Conservation (phyloP, 2,797 vertebrate species). For the Geotrypetes seraphini region DNA sequence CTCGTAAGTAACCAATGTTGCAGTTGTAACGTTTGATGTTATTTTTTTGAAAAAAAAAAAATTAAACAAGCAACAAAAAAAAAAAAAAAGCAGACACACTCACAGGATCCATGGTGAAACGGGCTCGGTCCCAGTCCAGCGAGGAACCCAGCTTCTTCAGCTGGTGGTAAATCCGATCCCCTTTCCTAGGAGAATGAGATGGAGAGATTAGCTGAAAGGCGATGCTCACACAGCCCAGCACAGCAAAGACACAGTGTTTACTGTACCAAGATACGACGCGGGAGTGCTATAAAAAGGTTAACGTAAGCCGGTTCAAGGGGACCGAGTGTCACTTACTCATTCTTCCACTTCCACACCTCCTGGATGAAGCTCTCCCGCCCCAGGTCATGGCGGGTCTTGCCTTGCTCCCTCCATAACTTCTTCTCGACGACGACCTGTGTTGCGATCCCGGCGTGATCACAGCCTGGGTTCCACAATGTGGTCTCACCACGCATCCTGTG, state of each 20-base stretch:
- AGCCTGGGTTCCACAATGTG: slow-evolving; percentile 86
- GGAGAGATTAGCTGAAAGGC: not conserved
- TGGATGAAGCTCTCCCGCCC: slow-evolving; percentile 72
- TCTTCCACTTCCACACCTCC: slow-evolving; percentile 89
- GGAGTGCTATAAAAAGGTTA: too few species aligned
- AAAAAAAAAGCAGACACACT: too few species aligned
- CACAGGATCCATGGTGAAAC: slow-evolving; percentile 87
- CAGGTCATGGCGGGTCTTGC: slow-evolving; percentile 73
- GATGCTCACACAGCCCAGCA: too few species aligned
- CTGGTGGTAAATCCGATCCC: slow-evolving; percentile 87
- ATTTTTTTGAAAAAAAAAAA: too few species aligned
- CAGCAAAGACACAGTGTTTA: too few species aligned
- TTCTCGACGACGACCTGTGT: slow-evolving; percentile 92
- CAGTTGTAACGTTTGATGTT: too few species aligned
- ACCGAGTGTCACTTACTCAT: slow-evolving; percentile 59
- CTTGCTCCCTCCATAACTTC: slow-evolving; percentile 74
- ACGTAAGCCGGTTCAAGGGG: not conserved
- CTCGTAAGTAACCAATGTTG: too few species aligned
- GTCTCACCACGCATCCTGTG: slow-evolving; percentile 84
- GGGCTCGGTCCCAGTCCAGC: slow-evolving; percentile 85
- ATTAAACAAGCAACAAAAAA: too few species aligned
- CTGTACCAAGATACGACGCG: too few species aligned
- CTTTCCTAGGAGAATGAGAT: slow-evolving; percentile 56
- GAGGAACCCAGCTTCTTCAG: slow-evolving; percentile 80
- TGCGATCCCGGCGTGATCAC: slow-evolving; percentile 87